Evolutionary conservation across 2,797 vertebrate genomes (phyloP).

Genomic region (Trachurus trachurus): DNA sequence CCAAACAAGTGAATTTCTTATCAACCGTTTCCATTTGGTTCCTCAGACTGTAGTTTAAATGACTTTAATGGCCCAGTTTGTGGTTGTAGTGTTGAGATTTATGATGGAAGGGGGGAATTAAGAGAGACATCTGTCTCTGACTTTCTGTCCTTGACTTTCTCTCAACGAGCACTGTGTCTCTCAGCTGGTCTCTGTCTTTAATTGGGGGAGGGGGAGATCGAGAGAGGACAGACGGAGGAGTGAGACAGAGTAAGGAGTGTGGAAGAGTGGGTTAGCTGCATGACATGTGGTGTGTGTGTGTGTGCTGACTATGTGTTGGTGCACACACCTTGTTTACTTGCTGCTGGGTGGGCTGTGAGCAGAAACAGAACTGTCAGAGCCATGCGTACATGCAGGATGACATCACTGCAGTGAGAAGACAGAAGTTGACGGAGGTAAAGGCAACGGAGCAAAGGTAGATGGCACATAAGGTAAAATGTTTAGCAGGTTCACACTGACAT

Average conservation of each 20-base stretch:
- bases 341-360: slow-evolving; percentile 61
- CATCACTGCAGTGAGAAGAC: neutral
- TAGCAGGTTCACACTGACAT: neutral
- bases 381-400: slow-evolving; percentile 23
- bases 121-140: slow-evolving; percentile 21
- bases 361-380: slow-evolving; percentile 47
- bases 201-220: slow-evolving; percentile 1
- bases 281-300: neutral
- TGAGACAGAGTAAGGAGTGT: slow-evolving; percentile 20
- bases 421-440: slow-evolving; percentile 8
- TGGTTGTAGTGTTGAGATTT: slow-evolving; percentile 19
- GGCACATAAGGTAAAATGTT: neutral
- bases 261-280: slow-evolving; percentile 17
- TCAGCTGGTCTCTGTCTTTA: slow-evolving; percentile 49
- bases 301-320: slow-evolving; percentile 26
- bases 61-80: slow-evolving; percentile 33
- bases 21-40: slow-evolving; percentile 15
- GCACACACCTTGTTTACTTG: slow-evolving; percentile 44
- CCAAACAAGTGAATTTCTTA: slow-evolving; percentile 8
- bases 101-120: slow-evolving; percentile 28
- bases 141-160: slow-evolving; percentile 20
- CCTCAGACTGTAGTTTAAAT: slow-evolving; percentile 22
- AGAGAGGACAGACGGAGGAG: slow-evolving; percentile 10
- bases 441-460: neutral
- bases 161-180: neutral